Conservation (phyloP, 2,888 invertebrate genomes). For the Drosophila greeni region DNA sequence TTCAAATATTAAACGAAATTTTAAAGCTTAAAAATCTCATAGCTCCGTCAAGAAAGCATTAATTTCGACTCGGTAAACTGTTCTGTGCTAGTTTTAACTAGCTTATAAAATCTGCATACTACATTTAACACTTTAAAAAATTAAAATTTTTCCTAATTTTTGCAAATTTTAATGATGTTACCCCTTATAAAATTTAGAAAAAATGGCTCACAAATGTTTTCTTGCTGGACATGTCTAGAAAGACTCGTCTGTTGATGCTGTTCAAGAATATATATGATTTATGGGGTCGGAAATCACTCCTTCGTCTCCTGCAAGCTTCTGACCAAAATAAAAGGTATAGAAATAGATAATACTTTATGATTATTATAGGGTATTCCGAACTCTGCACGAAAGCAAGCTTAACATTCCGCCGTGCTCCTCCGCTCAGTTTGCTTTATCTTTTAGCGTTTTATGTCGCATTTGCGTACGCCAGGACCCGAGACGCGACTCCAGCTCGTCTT, state of each 20-base stretch:
- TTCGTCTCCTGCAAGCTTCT: too few relatives aligned
- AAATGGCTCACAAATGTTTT: too few relatives aligned
- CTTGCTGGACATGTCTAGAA: too few relatives aligned
- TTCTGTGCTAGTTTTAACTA: not conserved
- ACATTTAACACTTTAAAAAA: not conserved
- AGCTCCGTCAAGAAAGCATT: not conserved
- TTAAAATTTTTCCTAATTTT: too few relatives aligned
- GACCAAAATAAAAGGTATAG: too few relatives aligned
- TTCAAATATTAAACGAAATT: not conserved
- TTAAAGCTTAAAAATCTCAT: not conserved
- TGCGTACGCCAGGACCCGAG: constrained; percentile 54
- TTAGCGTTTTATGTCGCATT: constrained; percentile 72
- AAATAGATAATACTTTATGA: too few relatives aligned
- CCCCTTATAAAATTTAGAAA: too few relatives aligned
- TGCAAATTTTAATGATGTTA: too few relatives aligned
- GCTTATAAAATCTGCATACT: not conserved
- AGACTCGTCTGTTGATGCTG: too few relatives aligned
- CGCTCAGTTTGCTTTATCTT: constrained; percentile 61
- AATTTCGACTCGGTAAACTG: not conserved
- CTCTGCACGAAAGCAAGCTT: not conserved
- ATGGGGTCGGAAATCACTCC: too few relatives aligned
- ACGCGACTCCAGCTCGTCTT: constrained; percentile 59
- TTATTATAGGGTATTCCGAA: not conserved
- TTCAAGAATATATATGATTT: too few relatives aligned
- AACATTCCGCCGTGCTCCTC: constrained; percentile 6